Percentiles rank a stretch among this genome's conserved stretches.
These are phyloP conservation scores for Nineta flava DNA, from an alignment of 2,888 invertebrate genomes.

Conservation along the genomic window DNA sequence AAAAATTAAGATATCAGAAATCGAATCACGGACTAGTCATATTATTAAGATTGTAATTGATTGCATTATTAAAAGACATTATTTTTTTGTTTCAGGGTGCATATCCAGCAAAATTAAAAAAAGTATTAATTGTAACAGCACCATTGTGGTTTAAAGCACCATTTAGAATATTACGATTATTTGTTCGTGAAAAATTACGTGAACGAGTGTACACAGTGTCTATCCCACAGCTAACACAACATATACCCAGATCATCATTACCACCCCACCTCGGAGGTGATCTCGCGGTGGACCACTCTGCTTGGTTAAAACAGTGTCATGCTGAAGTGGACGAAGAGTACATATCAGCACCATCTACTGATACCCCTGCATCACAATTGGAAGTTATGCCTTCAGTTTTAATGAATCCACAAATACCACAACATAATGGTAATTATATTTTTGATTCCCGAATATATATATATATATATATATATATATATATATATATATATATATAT, in stretches of 20 bases:
- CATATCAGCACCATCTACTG: constrained; percentile 29
- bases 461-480: too few species aligned
- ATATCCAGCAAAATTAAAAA: constrained; percentile 92
- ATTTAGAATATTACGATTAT: constrained; percentile 85
- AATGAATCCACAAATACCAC: constrained; percentile 1
- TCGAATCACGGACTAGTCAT: too few species aligned
- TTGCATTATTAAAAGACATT: too few species aligned
- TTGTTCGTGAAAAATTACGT: constrained; percentile 87
- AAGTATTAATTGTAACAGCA: constrained; percentile 92
- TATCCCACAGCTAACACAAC: constrained; percentile 71
- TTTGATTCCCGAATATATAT: background rate
- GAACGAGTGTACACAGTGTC: constrained; percentile 93
- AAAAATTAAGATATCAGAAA: too few species aligned
- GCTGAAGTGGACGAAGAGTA: constrained; percentile 52
- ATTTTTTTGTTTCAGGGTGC: constrained; percentile 56
- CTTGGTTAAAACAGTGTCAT: constrained; percentile 53
- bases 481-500: background rate
- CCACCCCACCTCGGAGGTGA: constrained; percentile 81
- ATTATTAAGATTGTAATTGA: too few species aligned
- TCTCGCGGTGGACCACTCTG: constrained; percentile 73
- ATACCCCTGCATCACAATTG: background rate
- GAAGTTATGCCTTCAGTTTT: background rate
- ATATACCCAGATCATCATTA: constrained; percentile 80
- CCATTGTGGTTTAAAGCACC: constrained; percentile 98
- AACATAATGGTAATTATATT: background rate